phyloP scores from a whole-genome alignment of 2,113 vertebrate species.

The Chaetorhynchus papuensis region DNA sequence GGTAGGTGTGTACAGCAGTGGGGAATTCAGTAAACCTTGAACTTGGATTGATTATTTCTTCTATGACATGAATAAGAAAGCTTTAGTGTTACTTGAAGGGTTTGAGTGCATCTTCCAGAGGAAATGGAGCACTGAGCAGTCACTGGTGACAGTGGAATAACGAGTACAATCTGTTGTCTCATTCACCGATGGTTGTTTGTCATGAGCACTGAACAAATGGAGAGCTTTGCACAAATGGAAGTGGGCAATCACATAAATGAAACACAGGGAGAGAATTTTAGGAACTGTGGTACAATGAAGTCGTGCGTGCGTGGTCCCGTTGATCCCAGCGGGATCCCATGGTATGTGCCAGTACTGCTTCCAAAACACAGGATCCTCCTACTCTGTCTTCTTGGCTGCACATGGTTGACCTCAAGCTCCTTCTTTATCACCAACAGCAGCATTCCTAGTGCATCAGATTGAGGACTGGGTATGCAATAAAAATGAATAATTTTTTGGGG shows the following conservation, averaged over 20 bases:
- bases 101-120: background rate
- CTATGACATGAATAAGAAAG: background rate
- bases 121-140: background rate
- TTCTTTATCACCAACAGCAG: background rate
- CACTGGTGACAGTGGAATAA: rapidly evolving
- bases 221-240: background rate
- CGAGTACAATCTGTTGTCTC: background rate
- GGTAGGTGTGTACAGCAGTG: background rate
- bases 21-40: background rate
- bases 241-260: rapidly evolving
- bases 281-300: background rate
- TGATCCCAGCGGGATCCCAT: background rate
- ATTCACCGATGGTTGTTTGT: background rate
- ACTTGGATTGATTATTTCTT: background rate
- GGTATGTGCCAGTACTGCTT: background rate
- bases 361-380: background rate
- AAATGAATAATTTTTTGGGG: rapidly evolving
- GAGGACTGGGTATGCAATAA: background rate
- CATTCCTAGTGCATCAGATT: background rate
- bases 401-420: rapidly evolving
- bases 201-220: rapidly evolving
- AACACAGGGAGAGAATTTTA: background rate
- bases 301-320: rapidly evolving
- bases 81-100: background rate
- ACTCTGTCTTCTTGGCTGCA: background rate